Percentiles rank a stretch among this genome's conserved stretches.
Evolutionary conservation across 2,113 vertebrate genomes (phyloP).

Genomic region (Mesembrinibis cayennensis): DNA sequence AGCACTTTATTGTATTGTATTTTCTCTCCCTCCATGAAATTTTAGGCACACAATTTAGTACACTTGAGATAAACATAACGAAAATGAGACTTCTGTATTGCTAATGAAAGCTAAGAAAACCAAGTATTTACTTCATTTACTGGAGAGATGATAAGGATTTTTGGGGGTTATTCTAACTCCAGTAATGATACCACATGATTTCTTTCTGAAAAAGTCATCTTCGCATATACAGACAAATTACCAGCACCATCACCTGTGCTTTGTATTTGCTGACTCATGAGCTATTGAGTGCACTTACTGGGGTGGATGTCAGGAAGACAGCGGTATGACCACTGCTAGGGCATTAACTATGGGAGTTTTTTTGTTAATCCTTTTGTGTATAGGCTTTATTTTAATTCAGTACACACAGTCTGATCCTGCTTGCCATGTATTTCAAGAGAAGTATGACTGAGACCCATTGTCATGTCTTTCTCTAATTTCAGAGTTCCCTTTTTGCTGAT

Average conservation of each 20-base stretch:
- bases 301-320: neutral
- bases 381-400: neutral
- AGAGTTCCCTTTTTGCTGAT: neutral
- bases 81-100: neutral
- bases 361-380: neutral
- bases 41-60: neutral
- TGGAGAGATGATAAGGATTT: neutral
- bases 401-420: neutral
- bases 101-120: neutral
- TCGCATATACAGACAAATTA: neutral
- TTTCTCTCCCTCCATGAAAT: neutral
- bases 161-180: neutral
- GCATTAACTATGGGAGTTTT: neutral
- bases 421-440: neutral
- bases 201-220: neutral
- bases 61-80: neutral
- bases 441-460: neutral
- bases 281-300: neutral
- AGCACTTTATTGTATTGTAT: neutral
- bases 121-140: neutral
- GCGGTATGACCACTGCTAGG: neutral
- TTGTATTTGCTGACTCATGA: slow-evolving; percentile 20
- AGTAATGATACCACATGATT: neutral
- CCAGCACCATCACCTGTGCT: neutral
- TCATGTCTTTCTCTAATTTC: neutral